phyloP scores from a whole-genome alignment of 35 echinoderm and acorn worm species.

The Diadema setosum region DNA sequence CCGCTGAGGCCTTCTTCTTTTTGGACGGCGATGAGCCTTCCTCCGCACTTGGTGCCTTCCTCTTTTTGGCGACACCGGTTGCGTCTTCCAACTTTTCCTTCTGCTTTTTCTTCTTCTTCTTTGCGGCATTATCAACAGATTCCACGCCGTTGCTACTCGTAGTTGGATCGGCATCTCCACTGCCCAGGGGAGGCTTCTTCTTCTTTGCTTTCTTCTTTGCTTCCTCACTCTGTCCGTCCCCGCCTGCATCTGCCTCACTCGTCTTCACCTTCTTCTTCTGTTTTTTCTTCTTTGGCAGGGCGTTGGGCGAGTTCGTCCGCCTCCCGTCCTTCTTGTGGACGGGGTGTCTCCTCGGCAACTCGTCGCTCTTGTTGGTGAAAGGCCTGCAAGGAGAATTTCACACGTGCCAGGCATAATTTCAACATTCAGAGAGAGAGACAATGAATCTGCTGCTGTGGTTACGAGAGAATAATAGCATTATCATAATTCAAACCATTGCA shows the following conservation, averaged over 20 bases:
- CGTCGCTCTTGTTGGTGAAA: neutral
- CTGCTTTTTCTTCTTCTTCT: neutral
- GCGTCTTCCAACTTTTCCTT: neutral
- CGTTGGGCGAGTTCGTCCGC: neutral
- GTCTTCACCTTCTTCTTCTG: neutral
- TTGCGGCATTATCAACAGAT: neutral
- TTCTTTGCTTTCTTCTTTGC: slow-evolving; percentile 11
- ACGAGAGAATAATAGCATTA: too few relatives aligned
- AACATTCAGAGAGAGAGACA: neutral
- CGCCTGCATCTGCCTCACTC: neutral
- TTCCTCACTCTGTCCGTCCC: neutral
- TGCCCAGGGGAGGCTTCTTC: neutral
- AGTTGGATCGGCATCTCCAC: neutral
- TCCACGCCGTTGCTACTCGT: neutral
- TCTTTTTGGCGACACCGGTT: neutral
- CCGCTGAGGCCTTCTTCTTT: neutral
- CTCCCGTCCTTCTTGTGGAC: slow-evolving; percentile 46
- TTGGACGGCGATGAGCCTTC: neutral
- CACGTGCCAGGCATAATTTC: neutral
- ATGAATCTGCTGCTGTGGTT: neutral
- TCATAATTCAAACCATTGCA: too few relatives aligned
- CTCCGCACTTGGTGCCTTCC: neutral
- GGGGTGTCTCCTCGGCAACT: slow-evolving; percentile 22
- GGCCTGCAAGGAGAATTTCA: neutral
- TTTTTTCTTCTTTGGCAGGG: neutral